Base-by-base conservation (phyloP, 2,888 invertebrate genomes). In the Lamellibrachia satsuma region DNA sequence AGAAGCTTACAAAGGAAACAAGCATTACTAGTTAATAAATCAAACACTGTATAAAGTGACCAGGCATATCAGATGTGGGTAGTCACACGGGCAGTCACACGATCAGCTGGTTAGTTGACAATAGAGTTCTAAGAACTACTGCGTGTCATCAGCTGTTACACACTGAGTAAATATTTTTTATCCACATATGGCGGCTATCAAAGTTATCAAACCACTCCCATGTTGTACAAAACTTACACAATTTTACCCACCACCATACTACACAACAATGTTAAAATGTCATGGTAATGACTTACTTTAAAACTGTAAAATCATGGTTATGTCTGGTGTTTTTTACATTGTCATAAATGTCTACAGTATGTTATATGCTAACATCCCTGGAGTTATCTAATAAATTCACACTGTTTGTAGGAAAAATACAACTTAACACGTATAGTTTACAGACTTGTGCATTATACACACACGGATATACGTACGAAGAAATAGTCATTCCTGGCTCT, bases 1-100 rank as follows among this genome's bases (percentile, higher is more conserved):
- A 75, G 75, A 75, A 75, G 75, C 75, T 22, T 75, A 75, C 22
- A 75, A 75, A 75, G 75, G 75, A 75, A 22, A n/a, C 75, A 15
- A 75, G 22, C 75, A 22, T n/a, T 22, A n/a, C 75, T 75, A n/a
- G 75, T 75, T 75, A 75, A 75, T 75, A 75, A 75, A 75, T 75
- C 75, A 75, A 75, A 75, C 75, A 75, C 75, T 22, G n/a, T 15
- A 15, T 55, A 75, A 22, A 22, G 15, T 75, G 75, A 75, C 15
- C 75, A 75, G 75, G 75, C 75, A 75, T 75, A 75, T 75, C 75
- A 75, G 75, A 75, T 75, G 75, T 75, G 75, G 75, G 75, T 75
- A 22, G 75, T 75, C 75, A 75, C 75, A 75, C 22, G 75, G 11
- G 6, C 75, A 75, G 22, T 75, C 75, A 75, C 75, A 22, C 6